Conservation (phyloP, 23 tunicate genomes). For the Ascidia mentula region DNA sequence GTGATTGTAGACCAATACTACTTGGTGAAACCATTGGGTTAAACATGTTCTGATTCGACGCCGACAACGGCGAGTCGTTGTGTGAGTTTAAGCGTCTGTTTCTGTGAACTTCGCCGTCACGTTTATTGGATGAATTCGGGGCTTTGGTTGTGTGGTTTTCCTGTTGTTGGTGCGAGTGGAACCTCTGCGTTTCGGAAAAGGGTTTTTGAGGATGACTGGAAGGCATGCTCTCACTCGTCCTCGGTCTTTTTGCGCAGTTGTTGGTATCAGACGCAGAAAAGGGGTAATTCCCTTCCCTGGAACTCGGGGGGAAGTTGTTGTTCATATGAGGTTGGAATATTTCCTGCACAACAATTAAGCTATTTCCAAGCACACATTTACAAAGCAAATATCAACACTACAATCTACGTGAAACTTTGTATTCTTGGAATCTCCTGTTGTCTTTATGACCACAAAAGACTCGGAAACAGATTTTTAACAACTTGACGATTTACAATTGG, state of each 20-base stretch:
- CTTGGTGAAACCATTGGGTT: conserved; percentile 44
- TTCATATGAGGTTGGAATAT: conserved; percentile 3
- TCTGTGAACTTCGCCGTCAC: not conserved
- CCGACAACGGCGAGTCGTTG: not conserved
- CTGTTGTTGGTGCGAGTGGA: not conserved
- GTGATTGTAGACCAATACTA: conserved; percentile 21
- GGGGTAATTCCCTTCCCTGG: not conserved
- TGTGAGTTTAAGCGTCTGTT: not conserved
- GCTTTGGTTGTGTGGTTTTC: not conserved
- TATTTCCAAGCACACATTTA: no score
- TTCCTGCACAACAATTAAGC: not conserved
- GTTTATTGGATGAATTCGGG: not conserved
- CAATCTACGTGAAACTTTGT: no score
- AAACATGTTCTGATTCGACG: conserved; percentile 11
- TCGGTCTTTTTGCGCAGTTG: conserved; percentile 9
- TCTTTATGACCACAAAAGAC: no score
- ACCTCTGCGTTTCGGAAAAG: not conserved
- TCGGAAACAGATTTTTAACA: no score
- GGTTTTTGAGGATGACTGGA: not conserved
- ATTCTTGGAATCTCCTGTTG: no score
- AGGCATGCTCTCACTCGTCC: not conserved
- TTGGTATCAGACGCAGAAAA: not conserved
- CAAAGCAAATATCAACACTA: no score
- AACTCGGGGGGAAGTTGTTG: not conserved
- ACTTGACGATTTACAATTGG: no score